Conservation (phyloP, 1,140 invertebrate genomes). For the Drosophila oshimai region DNA sequence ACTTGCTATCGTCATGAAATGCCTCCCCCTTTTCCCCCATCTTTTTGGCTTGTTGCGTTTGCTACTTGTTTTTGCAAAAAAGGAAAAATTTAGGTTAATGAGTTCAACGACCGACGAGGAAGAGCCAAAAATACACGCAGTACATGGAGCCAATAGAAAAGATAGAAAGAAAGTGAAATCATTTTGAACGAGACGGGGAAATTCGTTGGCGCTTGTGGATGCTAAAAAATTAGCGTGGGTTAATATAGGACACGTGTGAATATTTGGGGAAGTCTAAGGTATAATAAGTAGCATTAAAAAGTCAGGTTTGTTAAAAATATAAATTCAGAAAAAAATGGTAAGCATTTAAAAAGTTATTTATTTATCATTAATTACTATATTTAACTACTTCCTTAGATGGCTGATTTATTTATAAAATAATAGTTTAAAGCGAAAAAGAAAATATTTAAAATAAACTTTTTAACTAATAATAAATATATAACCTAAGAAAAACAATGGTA, state of each 20-base stretch:
- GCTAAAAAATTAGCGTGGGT: neutral
- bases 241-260: neutral
- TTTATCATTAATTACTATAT: no score
- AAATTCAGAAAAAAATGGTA: no score
- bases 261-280: neutral
- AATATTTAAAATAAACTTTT: no score
- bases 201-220: neutral
- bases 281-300: neutral
- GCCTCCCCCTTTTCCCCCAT: neutral
- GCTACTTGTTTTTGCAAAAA: constrained; percentile 49
- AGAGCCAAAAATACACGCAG: constrained; percentile 44
- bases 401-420: no score
- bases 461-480: no score
- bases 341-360: no score
- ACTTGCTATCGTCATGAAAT: constrained; percentile 8
- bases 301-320: no score
- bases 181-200: constrained; percentile 7
- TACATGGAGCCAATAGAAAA: constrained; percentile 33
- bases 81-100: constrained; percentile 71
- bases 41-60: constrained; percentile 24
- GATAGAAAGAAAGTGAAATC: constrained; percentile 65
- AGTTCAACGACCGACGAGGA: constrained; percentile 72
- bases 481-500: no score
- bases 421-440: no score
- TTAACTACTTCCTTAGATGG: no score